Evolutionary conservation across 2,888 invertebrate species (phyloP).

Genomic region (Yponomeuta cagnagella): DNA sequence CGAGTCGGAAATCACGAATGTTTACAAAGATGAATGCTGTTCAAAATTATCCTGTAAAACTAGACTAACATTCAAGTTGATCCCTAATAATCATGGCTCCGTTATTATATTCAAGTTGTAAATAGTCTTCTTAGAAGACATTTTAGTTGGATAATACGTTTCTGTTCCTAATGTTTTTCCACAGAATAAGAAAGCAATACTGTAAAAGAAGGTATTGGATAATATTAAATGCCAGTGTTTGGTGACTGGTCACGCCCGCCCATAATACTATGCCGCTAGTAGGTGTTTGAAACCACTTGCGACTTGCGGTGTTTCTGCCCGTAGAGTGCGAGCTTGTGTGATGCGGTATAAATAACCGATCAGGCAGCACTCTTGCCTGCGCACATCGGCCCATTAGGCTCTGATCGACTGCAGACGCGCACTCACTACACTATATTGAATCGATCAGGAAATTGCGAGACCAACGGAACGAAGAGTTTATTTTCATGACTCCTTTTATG

Average conservation of each 20-base stretch:
- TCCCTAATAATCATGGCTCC: background rate
- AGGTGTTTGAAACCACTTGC: background rate
- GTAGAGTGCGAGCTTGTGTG: constrained; percentile 27
- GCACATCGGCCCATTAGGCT: constrained; percentile 35
- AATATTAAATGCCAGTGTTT: background rate
- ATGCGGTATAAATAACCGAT: constrained; percentile 56
- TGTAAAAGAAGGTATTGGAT: background rate
- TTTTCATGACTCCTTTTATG: constrained; percentile 38
- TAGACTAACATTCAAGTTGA: background rate
- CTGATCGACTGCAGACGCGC: constrained; percentile 60
- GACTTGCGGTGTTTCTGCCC: constrained; percentile 24
- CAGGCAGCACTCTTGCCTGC: constrained; percentile 27
- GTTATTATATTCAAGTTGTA: background rate
- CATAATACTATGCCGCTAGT: background rate
- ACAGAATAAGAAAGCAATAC: background rate
- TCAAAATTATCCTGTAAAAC: too few species aligned
- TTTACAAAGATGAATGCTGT: too few species aligned
- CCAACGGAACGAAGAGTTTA: constrained; percentile 43
- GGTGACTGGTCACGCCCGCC: background rate
- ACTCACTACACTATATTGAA: constrained; percentile 54
- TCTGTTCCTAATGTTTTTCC: background rate
- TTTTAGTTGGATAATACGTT: background rate
- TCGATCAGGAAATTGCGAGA: constrained; percentile 59
- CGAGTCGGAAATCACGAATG: too few species aligned
- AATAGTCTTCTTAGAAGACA: background rate